Base-by-base conservation (phyloP, 64 coral and sea anemone species). In the Montipora foliosa region DNA sequence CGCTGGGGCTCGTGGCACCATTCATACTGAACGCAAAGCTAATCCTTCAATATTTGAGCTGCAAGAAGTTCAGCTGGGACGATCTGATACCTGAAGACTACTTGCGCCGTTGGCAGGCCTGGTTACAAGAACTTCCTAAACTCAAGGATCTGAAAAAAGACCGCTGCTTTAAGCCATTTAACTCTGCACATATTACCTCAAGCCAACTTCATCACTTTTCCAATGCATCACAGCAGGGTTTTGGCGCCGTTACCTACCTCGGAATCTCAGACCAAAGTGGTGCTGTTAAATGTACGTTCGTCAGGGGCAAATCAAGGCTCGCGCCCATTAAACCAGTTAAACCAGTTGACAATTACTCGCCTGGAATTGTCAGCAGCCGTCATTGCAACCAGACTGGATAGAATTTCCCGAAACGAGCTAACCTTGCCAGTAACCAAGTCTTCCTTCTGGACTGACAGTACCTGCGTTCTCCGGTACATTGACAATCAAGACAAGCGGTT, bases 351-450 rank as follows among this genome's bases (percentile, higher is more conserved):
- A 49, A 49, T 88, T n/a, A 69, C 87, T 17, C 14, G 87, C 14
- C 14, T 76, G 50, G 87, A 88, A 20, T 37, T 88, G 11, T 88
- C 67, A 72, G 70, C 87, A 74, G 87, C 87, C 5, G 87, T 88
- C 49, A 37, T 88, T 5, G 87, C 69, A 7, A 76, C 87, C 3
- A 76, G 71, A 73, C 87, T 93, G 0, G 83, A 87, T 6, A 67
- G n/a, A 22, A 83, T 83, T 1, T 64, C 62, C 10, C 53, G 81
- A 46, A 60, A 20, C n/a, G 81, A 83, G 17, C 55, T 83, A 6
- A 83, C 19, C 45, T 19, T 79, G 8, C 77, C 77, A 2, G 51
- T 79, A 16, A 7, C 3, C 22, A 5, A 79, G 9, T 79, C 77
- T 14, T 51, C 22, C 25, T 25, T 25, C 25, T 25, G 25, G 25